Evolutionary conservation across 2,888 invertebrate species (phyloP), one percentile per base, ranked within the genome.

Genomic region (Monochamus alternatus): DNA sequence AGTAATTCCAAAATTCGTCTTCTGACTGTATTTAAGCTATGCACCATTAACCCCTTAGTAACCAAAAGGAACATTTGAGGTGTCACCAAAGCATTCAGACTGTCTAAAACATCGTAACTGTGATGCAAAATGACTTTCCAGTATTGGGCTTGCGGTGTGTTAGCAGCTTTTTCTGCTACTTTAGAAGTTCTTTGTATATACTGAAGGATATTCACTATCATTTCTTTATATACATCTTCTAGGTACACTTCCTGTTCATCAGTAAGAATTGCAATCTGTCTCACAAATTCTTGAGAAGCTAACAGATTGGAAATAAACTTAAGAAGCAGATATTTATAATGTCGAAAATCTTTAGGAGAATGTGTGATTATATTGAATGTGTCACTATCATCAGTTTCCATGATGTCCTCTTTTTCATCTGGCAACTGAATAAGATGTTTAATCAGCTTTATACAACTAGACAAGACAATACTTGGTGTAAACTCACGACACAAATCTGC

Each of bases 1-100:
- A 98, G 89, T 55, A 98, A 88, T 84, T 98, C 98, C 89, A 98
- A 91, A 0, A 96, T 93, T 86, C 96, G 95, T 75, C 94, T 92
- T 78, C 94, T 92, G 0, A 98, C 94, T 5, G 93, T 92, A 12
- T 92, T 88, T 31, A 95, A 87, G 55, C 93, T 92, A 84, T 96
- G 95, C 66, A 92, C 91, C 83, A 95, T 88, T 69, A 98, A 89
- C 0, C 94, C 93, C 79, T 93, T 91, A 0, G 97, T 91, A 0
- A 97, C 96, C 58, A 93, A 90, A 30, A 98, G 88, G 87, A 98
- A 96, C 90, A 96, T 93, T 22, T 92, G 91, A 0, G 95, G 93
- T 0, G 97, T 95, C 12, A 98, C 87, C 65, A 98, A 87, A 12
- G 93, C 94, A 83, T 95, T 95, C 2, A 95, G 92, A 86, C 95